Evolutionary conservation across 2,888 invertebrate species (phyloP).

Genomic region (Sacculina carcini): DNA sequence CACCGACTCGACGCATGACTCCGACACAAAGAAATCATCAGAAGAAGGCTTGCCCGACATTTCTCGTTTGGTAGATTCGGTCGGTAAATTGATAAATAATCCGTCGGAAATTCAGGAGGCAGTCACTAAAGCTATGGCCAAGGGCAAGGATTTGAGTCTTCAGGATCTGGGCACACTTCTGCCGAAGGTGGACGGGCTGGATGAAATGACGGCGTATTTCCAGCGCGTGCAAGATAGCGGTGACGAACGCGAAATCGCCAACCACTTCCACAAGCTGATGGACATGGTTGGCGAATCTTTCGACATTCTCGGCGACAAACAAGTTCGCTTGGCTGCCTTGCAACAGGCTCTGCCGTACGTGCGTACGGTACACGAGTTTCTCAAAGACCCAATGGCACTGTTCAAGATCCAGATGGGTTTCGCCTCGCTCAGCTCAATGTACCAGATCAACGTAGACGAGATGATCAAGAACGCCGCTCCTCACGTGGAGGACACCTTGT

Average conservation of each 20-base stretch:
- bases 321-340: background rate
- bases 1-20: background rate
- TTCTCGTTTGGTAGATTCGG: background rate
- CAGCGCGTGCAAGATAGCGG: background rate
- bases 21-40: background rate
- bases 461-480: background rate
- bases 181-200: background rate
- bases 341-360: background rate
- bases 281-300: background rate
- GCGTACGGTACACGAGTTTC: background rate
- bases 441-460: background rate
- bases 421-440: background rate
- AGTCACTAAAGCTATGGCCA: background rate
- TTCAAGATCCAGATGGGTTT: conserved; percentile 2
- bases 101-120: background rate
- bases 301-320: background rate
- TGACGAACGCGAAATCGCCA: background rate
- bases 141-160: background rate
- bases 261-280: background rate
- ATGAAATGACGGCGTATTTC: background rate
- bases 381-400: background rate
- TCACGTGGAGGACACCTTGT: background rate
- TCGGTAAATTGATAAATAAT: background rate
- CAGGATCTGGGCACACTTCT: background rate
- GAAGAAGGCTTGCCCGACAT: background rate